Evolutionary conservation across 2,113 vertebrate species (phyloP).

Genomic region (Caranx melampygus): DNA sequence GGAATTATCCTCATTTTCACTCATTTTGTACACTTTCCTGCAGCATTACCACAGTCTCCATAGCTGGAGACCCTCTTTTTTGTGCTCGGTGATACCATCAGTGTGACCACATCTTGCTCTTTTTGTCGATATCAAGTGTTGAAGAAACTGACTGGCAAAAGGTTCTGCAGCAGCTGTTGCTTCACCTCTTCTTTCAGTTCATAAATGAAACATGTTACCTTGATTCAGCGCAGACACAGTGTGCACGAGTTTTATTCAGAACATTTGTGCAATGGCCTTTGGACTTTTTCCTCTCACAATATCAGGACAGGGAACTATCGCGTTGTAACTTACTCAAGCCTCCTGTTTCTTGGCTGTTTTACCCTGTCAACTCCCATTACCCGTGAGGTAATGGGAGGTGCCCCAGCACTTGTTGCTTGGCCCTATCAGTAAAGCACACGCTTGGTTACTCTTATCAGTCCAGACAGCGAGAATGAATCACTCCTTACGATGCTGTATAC

Average conservation of each 20-base stretch:
- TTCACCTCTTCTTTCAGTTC: conserved; percentile 41
- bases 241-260: conserved; percentile 8
- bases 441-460: conserved; percentile 33
- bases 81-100: not conserved
- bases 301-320: conserved; percentile 23
- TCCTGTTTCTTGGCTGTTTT: conserved; percentile 56
- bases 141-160: not conserved
- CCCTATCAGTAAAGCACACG: conserved; percentile 4
- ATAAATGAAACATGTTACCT: conserved; percentile 16
- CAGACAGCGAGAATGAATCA: conserved; percentile 1
- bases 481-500: not conserved
- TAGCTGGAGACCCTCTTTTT: not conserved
- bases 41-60: not conserved
- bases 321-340: conserved; percentile 37
- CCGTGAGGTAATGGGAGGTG: conserved; percentile 52
- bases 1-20: not conserved
- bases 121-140: not conserved
- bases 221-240: conserved; percentile 11
- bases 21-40: not conserved
- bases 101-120: not conserved
- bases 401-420: conserved; percentile 34
- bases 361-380: conserved; percentile 49
- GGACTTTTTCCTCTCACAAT: conserved; percentile 2
- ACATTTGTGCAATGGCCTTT: conserved; percentile 37
- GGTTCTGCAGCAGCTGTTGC: conserved; percentile 31